Conservation (phyloP, 2,797 vertebrate species). For the Pipistrellus kuhlii region DNA sequence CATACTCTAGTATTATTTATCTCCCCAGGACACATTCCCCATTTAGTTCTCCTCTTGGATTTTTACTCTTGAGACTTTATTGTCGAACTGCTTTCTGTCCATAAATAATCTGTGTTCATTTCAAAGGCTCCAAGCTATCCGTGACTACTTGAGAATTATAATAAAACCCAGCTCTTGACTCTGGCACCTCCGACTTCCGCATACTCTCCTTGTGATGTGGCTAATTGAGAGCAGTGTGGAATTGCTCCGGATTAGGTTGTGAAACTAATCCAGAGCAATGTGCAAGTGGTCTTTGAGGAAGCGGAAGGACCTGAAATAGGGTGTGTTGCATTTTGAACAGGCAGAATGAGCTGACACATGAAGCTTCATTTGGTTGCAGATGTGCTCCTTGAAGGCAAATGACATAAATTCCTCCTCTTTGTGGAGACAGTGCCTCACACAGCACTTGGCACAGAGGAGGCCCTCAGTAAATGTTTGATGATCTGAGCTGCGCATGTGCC, state of each 20-base stretch:
- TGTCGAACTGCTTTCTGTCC: conserved; percentile 2
- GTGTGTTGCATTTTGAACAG: neutral
- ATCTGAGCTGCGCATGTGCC: neutral
- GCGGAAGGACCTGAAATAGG: neutral
- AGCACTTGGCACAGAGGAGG: neutral
- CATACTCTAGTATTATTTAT: neutral
- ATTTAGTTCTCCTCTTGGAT: conserved; percentile 36
- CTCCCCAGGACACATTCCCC: neutral
- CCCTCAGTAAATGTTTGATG: neutral
- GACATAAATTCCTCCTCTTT: neutral
- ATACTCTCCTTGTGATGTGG: neutral
- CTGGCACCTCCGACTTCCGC: neutral
- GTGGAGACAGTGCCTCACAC: neutral
- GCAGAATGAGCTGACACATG: neutral
- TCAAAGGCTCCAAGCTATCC: conserved; percentile 6
- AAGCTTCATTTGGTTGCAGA: neutral
- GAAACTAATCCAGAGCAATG: neutral
- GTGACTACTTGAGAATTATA: neutral
- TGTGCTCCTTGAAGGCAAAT: neutral
- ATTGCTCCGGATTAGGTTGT: neutral
- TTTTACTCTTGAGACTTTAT: conserved; percentile 42
- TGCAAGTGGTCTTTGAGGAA: neutral
- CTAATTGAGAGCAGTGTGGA: neutral
- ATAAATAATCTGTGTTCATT: conserved; percentile 31
- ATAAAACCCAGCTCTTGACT: neutral